Base-by-base conservation (phyloP, 2,888 invertebrate genomes). In the Erynnis tages region DNA sequence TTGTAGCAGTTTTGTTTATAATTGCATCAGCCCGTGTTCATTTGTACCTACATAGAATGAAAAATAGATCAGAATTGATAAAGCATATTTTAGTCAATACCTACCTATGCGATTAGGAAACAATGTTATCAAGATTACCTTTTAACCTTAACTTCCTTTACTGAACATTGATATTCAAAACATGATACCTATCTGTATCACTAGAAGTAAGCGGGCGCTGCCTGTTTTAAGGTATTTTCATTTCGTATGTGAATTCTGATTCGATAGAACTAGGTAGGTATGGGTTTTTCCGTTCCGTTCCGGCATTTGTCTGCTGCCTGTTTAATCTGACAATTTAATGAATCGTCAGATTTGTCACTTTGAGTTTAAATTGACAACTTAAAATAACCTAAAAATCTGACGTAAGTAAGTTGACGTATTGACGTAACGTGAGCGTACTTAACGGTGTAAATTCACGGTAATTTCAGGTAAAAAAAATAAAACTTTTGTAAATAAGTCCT, bases 1-100 rank as follows among this genome's bases (percentile, higher is more conserved):
- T 27, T 30, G 10, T 3, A 21, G 6, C 7, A 14, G 6, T 4
- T 41, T 27, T 2, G 23, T 0, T 46, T 27, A 17, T 35, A 10
- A 11, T 46, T 16, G 8, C 23, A 35, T 35, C 35, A 17, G 16
- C 17, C 13, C 4, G 17, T 16, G 10, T 23, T 23, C n/a, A 17
- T 34, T 46, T 46, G 46, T 25, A 46, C 17, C 10, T 21, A 5
- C 17, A 17, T 21, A 5, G 25, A 14, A n/a, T 37, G 25, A 46
- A n/a, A n/a, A n/a, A n/a, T n/a, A n/a, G 35, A 46, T 35, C 23
- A 35, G 11, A 25, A 34, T 6, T 25, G 23, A 46, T 35, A 46
- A 34, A 32, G 1, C 21, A 21, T 29, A n/a, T 23, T 5, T 4
- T n/a, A 2, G 13, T 40, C 14, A 40, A 25, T 40, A 37, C 25